Evolutionary conservation across 1,140 invertebrate species (phyloP), one percentile per base, ranked within the genome.

Genomic region (Leptonema lineaticorne): DNA sequence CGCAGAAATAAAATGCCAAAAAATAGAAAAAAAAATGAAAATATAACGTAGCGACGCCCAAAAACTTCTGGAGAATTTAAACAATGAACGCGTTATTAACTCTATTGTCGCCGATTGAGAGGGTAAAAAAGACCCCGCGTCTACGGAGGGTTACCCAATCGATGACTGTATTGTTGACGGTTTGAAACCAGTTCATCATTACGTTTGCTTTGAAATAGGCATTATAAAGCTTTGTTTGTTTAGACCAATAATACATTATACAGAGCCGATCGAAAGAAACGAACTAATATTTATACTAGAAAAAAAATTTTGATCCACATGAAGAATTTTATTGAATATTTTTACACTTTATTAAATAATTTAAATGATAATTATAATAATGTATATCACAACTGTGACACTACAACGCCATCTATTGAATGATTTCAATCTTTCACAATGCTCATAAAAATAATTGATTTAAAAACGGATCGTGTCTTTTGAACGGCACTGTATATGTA

Each of bases 141-240:
- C 8, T 46, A 46, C 22, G 64, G 64, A 37, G 63, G 63, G 60
- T 60, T 53, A 60, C 63, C 69, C 69, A 66, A 68, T 69, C 67
- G 70, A 64, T 63, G 67, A 46, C 66, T 53, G 58, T 63, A 72
- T 72, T 72, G 70, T 72, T 67, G 70, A 69, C 70, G 70, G 59
- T 68, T 69, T 69, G 67, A 72, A 72, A 72, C 70, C 67, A 67
- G 70, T 69, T 72, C 68, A 68, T 57, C 66, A 71, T 71, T 71
- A 70, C 14, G 62, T 53, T 62, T 50, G 65, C 53, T 65, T 71
- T 67, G 68, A 33, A 63, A 71, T n/a, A 68, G 20, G 30, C 33
- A 59, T 16, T 16, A 59, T 9, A 20, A n/a, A 30, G 67, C 70
- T 72, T 72, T 72, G 63, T 72, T 70, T 71, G 69, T 63, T 68